Base-by-base conservation (phyloP, 2,113 vertebrate species). In the Picathartes gymnocephalus region DNA sequence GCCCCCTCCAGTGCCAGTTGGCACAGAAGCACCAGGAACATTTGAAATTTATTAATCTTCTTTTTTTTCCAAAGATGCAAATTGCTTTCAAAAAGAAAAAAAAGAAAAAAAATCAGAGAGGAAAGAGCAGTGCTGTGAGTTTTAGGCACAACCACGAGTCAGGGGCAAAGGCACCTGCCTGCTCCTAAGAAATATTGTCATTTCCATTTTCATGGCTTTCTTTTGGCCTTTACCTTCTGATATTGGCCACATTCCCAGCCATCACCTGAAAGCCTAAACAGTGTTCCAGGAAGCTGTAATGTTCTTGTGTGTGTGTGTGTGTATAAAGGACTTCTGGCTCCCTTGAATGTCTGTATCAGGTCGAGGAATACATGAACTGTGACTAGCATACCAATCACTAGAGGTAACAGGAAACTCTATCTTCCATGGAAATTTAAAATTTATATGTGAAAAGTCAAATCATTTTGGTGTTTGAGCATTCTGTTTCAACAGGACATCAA, bases 261-360 rank as follows among this genome's bases (percentile, higher is more conserved):
- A 77, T 96, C 96, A 97, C 96, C 94, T 97, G 92, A 97, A 95
- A 97, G 88, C 51, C 82, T 86, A 70, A 94, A 88, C 64, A 81
- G 60, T 58, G 72, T 94, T 97, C 92, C 96, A 96, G 95, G 92
- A 96, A 95, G 92, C 68, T 81, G 80, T 80, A 88, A 77, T 42
- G 71, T 35, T 62, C 54, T 48, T 74, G 60, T 65, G 60, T 90
- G 66, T 66, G 60, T 90, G 66, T 66, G 54, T 86, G 72, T 77
- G 39, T 77, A 50, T 44, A 91, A 91, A 76, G 90, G 53, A 71
- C 86, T 96, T 91, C 39, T 93, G 91, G 94, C 92, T 96, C 86
- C 45, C 73, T 71, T 84, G 57, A 78, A 78, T 1, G 60, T 71
- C 81, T 92, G 37, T 91, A 91, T 86, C 87, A 62, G 70, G 89